A percentile compares a stretch with the other conserved stretches of the same genome.
Evolutionary conservation across 2,888 invertebrate genomes (phyloP).

Genomic region (Noctua fimbriata): DNA sequence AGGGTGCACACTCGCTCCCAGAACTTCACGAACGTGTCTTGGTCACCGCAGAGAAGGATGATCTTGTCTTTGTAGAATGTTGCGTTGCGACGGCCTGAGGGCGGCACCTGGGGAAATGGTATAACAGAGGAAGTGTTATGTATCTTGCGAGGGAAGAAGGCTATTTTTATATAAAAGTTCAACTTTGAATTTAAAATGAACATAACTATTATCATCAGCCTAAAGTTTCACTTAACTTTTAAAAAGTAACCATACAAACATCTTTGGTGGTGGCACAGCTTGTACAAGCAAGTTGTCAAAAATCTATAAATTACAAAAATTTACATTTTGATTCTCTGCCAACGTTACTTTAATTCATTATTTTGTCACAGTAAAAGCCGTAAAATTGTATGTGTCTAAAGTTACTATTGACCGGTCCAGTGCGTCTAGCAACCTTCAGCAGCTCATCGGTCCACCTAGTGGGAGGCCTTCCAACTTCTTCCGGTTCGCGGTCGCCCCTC

Average conservation of each 20-base stretch:
- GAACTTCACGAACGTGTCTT: conserved; percentile 90
- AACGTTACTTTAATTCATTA: background rate
- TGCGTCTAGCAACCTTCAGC: no score
- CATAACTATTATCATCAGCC: background rate
- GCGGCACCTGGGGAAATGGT: conserved; percentile 72
- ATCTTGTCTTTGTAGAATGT: conserved; percentile 88
- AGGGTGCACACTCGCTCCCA: conserved; percentile 91
- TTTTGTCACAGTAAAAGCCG: background rate
- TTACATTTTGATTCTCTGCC: background rate
- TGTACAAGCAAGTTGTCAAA: background rate
- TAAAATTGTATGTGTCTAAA: background rate
- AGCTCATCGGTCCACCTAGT: no score
- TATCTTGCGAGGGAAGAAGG: background rate
- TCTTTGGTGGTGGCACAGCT: background rate
- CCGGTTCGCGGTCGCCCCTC: no score
- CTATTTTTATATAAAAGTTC: background rate
- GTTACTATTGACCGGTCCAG: background rate
- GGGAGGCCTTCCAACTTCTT: no score
- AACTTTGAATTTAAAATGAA: background rate
- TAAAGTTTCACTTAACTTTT: background rate
- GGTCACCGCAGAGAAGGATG: conserved; percentile 88
- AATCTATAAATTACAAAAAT: background rate
- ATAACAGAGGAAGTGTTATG: no score
- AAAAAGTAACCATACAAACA: background rate
- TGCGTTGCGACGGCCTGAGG: conserved; percentile 79